Evolutionary conservation across 2,888 invertebrate species (phyloP), one percentile per base, ranked within the genome.

Genomic region (Ashinkailepas kermadecensis): DNA sequence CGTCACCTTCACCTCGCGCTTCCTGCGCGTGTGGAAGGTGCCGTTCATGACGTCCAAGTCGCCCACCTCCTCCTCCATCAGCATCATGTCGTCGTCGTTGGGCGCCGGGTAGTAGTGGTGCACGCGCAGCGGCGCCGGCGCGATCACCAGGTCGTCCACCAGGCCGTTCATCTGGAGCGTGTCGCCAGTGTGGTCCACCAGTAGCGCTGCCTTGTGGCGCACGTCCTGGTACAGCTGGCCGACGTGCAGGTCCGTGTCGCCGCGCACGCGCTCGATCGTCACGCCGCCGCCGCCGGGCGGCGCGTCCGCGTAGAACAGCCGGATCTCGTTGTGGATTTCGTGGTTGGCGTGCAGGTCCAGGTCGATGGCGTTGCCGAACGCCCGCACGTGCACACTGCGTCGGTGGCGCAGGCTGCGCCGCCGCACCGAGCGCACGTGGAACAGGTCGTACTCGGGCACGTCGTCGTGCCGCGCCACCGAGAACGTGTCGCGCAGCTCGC

Each of bases 371-470:
- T 59, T 57, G 12, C 59, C 59, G 58, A 79, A 79, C 18, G 79
- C 79, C 23, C 59, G n/a, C 58, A 58, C 23, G 15, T 79, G 57
- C n/a, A 79, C 79, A 58, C 57, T 23, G 23, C 79, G 57, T 0
- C 25, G 79, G 58, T 23, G 4, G 15, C 59, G 79, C 12, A 23
- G 23, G 25, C 11, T 23, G 23, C 79, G 57, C 23, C 58, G 58
- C 1, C 57, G 57, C 15, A 57, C 23, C 23, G 57, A 57, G 58
- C 23, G 58, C 79, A 58, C 57, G 79, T 57, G 57, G 58, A 79
- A 58, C 57, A 79, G 23, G 25, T 79, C 79, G 58, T 79, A 79
- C 79, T 79, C 79, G 12, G 79, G 79, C 25, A 79, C 79, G 58
- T 79, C 23, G 23, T n/a, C 57, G 18, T 57, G 58, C 1, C 13